Conservation (phyloP, 2,888 invertebrate genomes). For the Theretra japonica region DNA sequence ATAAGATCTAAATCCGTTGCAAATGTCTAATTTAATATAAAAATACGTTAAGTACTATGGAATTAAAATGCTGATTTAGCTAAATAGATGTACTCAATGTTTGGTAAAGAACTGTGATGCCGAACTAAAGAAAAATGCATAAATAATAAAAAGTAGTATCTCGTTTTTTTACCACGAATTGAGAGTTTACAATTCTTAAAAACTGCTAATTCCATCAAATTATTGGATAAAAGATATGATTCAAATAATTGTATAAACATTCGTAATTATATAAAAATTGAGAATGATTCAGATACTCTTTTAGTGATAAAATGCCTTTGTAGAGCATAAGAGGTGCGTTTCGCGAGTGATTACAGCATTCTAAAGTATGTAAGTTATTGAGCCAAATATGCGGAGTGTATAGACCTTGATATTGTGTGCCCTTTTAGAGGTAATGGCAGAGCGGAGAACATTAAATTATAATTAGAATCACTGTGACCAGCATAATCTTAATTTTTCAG, state of each 20-base stretch:
- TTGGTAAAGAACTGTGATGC: too few species aligned
- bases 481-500: not conserved
- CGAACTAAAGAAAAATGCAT: too few species aligned
- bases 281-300: not conserved
- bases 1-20: not conserved
- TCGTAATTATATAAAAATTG: not conserved
- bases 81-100: too few species aligned
- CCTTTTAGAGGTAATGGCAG: conserved; percentile 8
- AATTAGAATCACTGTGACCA: not conserved
- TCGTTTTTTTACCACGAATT: too few species aligned
- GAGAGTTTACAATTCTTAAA: too few species aligned
- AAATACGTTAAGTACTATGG: too few species aligned
- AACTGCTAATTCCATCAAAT: not conserved
- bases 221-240: not conserved
- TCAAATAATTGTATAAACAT: not conserved
- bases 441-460: too few species aligned
- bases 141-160: too few species aligned
- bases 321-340: conserved; percentile 23
- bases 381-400: conserved; percentile 23
- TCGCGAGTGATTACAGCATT: conserved; percentile 22
- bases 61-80: too few species aligned
- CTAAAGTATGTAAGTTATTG: conserved; percentile 22
- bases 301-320: conserved; percentile 30
- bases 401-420: not conserved
- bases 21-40: too few species aligned